Conservation (phyloP, 1,140 invertebrate genomes). For the Paramacrobiotus metropolitanus region DNA sequence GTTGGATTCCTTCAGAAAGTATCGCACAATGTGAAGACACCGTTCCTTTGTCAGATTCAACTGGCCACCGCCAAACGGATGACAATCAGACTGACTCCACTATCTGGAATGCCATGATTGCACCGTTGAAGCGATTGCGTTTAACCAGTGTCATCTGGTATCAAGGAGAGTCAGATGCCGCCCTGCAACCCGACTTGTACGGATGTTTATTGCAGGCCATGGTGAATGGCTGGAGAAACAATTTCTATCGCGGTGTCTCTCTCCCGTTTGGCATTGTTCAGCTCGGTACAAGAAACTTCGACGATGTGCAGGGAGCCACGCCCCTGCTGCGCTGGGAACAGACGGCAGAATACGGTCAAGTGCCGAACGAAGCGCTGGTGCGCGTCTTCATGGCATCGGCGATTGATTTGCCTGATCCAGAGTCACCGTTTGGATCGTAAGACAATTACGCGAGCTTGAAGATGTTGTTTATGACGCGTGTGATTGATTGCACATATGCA, state of each 20-base stretch:
- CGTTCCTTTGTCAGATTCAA: not conserved
- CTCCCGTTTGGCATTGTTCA: conserved; percentile 21
- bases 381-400: conserved; percentile 20
- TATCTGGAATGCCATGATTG: conserved; percentile 20
- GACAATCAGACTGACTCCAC: conserved; percentile 5
- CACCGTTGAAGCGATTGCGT: conserved; percentile 17
- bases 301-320: not conserved
- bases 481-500: no score
- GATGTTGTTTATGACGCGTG: no score
- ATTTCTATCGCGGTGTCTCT: conserved; percentile 12
- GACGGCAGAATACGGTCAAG: conserved; percentile 17
- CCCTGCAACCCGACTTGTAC: conserved; percentile 12
- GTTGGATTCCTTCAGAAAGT: not conserved
- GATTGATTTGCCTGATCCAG: conserved; percentile 17
- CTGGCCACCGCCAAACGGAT: no score
- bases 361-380: conserved; percentile 16
- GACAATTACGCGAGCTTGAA: no score
- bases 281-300: conserved; percentile 9
- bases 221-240: conserved; percentile 18
- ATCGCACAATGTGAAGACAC: not conserved
- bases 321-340: conserved; percentile 18
- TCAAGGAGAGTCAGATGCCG: conserved; percentile 17
- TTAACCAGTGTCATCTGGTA: conserved; percentile 21
- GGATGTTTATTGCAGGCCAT: conserved; percentile 19
- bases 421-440: conserved; percentile 16